phyloP scores from a whole-genome alignment of 2,888 invertebrate species.

The Monopis laevigella region DNA sequence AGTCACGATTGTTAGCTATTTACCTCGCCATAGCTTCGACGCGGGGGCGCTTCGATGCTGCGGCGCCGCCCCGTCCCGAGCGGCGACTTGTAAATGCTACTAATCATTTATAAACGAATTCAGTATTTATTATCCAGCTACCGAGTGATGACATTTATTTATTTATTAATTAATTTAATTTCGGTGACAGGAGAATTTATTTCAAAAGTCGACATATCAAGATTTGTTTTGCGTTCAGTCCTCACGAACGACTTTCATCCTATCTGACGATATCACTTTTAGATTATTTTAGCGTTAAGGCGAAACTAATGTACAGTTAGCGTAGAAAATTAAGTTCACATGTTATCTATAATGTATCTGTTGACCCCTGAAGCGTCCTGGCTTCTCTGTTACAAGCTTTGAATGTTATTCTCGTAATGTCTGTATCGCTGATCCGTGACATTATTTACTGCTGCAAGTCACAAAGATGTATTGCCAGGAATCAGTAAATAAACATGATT shows the following conservation, averaged over 20 bases:
- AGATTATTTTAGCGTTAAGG: constrained; percentile 69
- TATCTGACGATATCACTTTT: constrained; percentile 61
- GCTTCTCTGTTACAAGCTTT: constrained; percentile 53
- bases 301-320: constrained; percentile 70
- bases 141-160: constrained; percentile 55
- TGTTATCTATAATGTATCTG: constrained; percentile 56
- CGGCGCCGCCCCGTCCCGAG: constrained; percentile 31
- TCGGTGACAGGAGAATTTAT: constrained; percentile 45
- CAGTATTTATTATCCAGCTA: constrained; percentile 42
- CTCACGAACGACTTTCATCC: constrained; percentile 37
- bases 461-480: constrained; percentile 68
- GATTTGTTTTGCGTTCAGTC: constrained; percentile 47
- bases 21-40: constrained; percentile 37
- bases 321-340: constrained; percentile 67
- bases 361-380: constrained; percentile 50
- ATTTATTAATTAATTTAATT: constrained; percentile 37
- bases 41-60: constrained; percentile 54
- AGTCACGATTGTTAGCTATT: constrained; percentile 29
- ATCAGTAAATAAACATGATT: constrained; percentile 77
- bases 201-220: constrained; percentile 53
- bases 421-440: constrained; percentile 28
- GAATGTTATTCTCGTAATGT: constrained; percentile 44
- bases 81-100: background rate
- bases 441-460: constrained; percentile 38
- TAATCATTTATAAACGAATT: constrained; percentile 35